Percentiles rank a stretch among this genome's conserved stretches.
Evolutionary conservation across 2,113 vertebrate genomes (phyloP).

Genomic region (Neotoma lepida): DNA sequence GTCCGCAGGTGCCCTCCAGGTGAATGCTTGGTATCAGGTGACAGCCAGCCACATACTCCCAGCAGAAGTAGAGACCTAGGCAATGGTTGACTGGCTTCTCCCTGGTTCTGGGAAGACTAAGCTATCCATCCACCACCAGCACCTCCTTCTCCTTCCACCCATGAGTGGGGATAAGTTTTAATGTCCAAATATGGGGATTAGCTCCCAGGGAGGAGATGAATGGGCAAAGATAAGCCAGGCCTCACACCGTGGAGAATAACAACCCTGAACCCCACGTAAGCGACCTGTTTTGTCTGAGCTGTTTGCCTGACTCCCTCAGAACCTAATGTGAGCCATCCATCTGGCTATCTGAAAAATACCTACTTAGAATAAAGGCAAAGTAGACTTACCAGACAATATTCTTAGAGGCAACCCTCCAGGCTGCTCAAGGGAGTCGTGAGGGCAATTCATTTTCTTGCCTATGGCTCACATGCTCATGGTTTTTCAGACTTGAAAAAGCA

Average conservation of each 20-base stretch:
- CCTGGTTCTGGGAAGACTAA: background rate
- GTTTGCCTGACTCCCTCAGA: conserved; percentile 42
- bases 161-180: background rate
- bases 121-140: background rate
- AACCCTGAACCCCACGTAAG: background rate
- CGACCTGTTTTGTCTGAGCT: conserved; percentile 19
- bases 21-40: background rate
- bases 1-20: background rate
- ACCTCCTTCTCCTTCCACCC: background rate
- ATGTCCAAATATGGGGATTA: background rate
- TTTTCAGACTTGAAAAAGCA: conserved; percentile 17
- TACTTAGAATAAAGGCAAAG: conserved; percentile 42
- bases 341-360: conserved; percentile 18
- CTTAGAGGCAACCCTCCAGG: conserved; percentile 7
- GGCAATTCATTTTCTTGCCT: background rate
- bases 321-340: conserved; percentile 43
- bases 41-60: background rate
- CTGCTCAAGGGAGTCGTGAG: background rate
- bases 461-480: background rate
- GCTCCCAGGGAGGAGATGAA: background rate
- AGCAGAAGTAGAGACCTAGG: background rate
- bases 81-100: background rate
- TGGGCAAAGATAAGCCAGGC: background rate
- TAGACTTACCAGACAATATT: background rate
- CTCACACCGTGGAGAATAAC: conserved; percentile 30